These are phyloP conservation scores for Psilopsiagon aurifrons DNA, from an alignment of 2,113 vertebrate genomes.

Conservation along the genomic window DNA sequence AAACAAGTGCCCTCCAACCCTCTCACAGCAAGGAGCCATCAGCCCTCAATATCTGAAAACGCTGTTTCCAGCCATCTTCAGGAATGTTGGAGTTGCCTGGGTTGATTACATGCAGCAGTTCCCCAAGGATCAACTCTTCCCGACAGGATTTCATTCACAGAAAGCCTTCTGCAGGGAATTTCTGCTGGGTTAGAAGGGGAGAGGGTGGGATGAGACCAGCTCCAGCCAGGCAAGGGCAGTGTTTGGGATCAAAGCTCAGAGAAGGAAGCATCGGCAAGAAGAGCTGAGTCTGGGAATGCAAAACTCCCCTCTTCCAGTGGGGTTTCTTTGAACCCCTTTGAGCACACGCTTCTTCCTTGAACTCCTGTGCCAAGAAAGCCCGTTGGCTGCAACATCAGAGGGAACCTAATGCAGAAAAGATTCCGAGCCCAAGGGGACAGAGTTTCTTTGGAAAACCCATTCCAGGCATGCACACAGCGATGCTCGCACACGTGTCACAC, in stretches of 20 bases:
- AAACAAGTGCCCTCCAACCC: neutral
- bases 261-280: neutral
- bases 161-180: neutral
- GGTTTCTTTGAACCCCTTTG: neutral
- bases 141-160: rapidly evolving
- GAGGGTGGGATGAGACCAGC: neutral
- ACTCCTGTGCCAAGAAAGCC: neutral
- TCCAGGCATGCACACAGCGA: neutral
- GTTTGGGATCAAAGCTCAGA: neutral
- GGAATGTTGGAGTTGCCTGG: neutral
- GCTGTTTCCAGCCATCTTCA: neutral
- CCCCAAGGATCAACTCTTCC: neutral
- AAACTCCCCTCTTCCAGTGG: neutral
- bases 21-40: neutral
- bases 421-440: neutral
- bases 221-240: neutral
- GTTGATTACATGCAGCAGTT: neutral
- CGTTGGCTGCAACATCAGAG: neutral
- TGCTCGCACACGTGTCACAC: neutral
- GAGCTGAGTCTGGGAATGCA: neutral
- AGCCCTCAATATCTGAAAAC: neutral
- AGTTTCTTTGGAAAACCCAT: neutral
- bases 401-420: neutral
- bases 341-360: neutral
- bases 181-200: neutral